Evolutionary conservation across 1,140 invertebrate genomes (phyloP), one percentile per base, ranked within the genome.

Genomic region (Drosophila tsacasi): DNA sequence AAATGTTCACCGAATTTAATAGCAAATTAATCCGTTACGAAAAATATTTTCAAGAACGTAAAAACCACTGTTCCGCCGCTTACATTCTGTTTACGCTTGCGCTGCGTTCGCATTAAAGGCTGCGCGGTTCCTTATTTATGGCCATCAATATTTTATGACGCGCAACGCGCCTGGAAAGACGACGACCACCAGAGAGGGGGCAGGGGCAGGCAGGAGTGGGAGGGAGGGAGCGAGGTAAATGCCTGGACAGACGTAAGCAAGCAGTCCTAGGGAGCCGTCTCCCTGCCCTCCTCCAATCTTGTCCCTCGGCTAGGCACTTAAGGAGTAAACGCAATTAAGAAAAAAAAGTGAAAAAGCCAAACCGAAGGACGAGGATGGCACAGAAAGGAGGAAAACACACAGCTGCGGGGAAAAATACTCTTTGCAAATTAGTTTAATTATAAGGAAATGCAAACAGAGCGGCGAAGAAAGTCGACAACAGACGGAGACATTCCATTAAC

Each of bases 81-180:
- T 77, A 73, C 57, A 59, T 59, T 77, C 58, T 81, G 73, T 71
- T 81, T 81, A 76, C 57, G 57, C 55, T 75, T 46, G 44, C 46
- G 42, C 27, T 50, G 66, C 55, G 49, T 78, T 69, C 81, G 57
- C 76, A 80, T 83, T 83, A 80, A 83, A 76, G 68, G 76, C 76
- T 60, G 81, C 76, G 81, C 76, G 81, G 76, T 84, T 80, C 47
- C 67, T 84, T 83, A 83, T 84, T 83, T 83, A 83, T 83, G 76
- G 76, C 76, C 81, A 84, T 83, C 81, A 84, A 83, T 83, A 84
- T 83, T 83, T 83, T 80, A 83, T 84, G 81, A 83, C 72, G 72
- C 71, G 61, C 81, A 83, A 79, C 69, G 81, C 76, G 74, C 71
- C 57, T 44, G 60, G n/a, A 49, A 60, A 74, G 55, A 30, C n/a